Conservation (phyloP, 2,113 vertebrate species). For the Dicrurus megarhynchus region DNA sequence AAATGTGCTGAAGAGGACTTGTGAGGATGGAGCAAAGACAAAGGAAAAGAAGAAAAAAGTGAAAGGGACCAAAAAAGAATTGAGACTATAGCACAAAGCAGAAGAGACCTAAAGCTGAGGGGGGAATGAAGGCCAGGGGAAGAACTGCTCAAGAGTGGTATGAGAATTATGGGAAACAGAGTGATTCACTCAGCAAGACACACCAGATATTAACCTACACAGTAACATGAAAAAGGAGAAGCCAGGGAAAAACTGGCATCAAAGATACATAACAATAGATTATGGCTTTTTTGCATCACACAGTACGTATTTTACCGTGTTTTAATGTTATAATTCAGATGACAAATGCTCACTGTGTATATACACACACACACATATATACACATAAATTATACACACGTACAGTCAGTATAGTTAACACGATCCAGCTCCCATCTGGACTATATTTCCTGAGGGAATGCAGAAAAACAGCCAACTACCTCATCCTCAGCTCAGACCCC, state of each 20-base stretch:
- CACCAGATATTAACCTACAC: neutral
- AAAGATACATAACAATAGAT: neutral
- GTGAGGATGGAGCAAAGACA: neutral
- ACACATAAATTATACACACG: neutral
- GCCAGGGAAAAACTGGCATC: neutral
- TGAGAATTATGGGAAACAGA: neutral
- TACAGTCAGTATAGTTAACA: neutral
- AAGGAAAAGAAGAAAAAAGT: neutral
- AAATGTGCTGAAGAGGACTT: neutral
- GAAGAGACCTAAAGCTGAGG: neutral
- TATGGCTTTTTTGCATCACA: neutral
- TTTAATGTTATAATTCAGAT: slow-evolving; percentile 2
- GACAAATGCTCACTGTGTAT: neutral
- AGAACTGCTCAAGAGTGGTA: neutral
- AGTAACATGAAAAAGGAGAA: neutral
- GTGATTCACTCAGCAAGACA: neutral
- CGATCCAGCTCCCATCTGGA: slow-evolving; percentile 34
- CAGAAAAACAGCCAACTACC: neutral
- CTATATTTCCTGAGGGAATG: slow-evolving; percentile 26
- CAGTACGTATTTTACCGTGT: neutral
- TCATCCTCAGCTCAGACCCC: neutral
- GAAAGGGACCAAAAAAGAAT: neutral
- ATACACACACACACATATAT: neutral
- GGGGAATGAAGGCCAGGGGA: neutral
- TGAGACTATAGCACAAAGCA: neutral